Percentiles rank a stretch among this genome's conserved stretches.
These are phyloP conservation scores for Notarius lentiginosus DNA, from an alignment of 2,113 vertebrate species.

Conservation along the genomic window DNA sequence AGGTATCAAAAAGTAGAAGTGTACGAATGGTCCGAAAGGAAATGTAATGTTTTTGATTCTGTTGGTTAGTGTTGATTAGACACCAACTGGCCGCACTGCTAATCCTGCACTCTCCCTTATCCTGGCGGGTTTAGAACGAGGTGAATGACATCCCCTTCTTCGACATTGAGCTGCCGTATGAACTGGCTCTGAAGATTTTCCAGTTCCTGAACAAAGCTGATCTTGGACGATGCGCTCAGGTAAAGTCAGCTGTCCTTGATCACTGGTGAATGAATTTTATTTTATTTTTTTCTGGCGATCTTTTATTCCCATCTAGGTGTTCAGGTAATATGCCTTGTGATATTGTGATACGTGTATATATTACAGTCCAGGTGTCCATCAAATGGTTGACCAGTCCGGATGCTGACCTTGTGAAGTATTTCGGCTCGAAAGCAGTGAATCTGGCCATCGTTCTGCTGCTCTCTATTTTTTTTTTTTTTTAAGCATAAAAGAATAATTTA, in stretches of 20 bases:
- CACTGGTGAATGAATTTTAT: not conserved
- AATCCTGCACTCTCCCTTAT: not conserved
- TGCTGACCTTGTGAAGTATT: not conserved
- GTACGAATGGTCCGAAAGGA: not conserved
- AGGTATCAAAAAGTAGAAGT: not conserved
- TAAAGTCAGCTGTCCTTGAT: slow-evolving; percentile 57
- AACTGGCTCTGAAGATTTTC: slow-evolving; percentile 93
- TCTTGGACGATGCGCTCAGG: slow-evolving; percentile 92
- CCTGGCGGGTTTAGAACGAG: slow-evolving; percentile 80
- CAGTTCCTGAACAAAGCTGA: slow-evolving; percentile 80
- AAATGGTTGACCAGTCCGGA: not conserved
- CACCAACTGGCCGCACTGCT: not conserved
- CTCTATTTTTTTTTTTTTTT: too few species aligned
- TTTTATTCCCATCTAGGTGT: not conserved
- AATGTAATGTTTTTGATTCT: not conserved
- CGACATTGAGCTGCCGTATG: slow-evolving; percentile 89
- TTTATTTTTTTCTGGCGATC: not conserved
- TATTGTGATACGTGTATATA: not conserved
- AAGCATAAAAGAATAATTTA: too few species aligned
- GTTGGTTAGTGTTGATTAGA: not conserved
- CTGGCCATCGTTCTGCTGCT: too few species aligned
- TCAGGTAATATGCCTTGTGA: too few species aligned
- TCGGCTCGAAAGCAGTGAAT: too few species aligned
- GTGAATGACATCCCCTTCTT: slow-evolving; percentile 96
- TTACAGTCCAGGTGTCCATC: not conserved